Conservation (phyloP, 92 coral and sea anemone species). For the Plumapathes pennacea region DNA sequence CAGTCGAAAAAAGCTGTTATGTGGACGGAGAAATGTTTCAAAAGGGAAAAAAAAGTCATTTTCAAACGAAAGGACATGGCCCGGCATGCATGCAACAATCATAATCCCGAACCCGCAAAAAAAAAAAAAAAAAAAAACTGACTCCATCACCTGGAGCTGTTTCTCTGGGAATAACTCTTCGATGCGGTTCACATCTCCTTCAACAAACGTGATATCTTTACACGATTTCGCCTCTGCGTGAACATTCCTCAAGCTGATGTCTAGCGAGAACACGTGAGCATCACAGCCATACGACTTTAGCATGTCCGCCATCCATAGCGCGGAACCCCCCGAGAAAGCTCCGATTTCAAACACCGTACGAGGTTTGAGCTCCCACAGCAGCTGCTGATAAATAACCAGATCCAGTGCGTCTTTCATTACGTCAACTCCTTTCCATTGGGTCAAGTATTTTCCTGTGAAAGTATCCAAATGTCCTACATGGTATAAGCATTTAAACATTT, state of each 20-base stretch:
- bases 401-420: conserved; percentile 21
- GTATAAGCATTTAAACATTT: no score
- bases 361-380: conserved; percentile 36
- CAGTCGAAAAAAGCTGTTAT: no score
- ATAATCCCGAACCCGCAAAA: no score
- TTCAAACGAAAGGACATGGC: no score
- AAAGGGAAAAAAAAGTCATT: no score
- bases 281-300: conserved; percentile 17
- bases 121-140: no score
- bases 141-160: conserved; percentile 27
- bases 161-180: conserved; percentile 31
- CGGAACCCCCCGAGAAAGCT: conserved; percentile 48
- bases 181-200: conserved; percentile 19
- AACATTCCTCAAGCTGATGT: conserved; percentile 23
- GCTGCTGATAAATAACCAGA: conserved; percentile 13
- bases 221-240: conserved; percentile 25
- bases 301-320: conserved; percentile 59
- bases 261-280: conserved; percentile 31
- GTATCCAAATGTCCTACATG: no score
- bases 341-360: conserved; percentile 52
- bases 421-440: conserved; percentile 36
- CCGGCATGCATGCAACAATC: no score
- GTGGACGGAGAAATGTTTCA: no score
- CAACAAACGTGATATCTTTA: conserved; percentile 31
- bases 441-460: conserved; percentile 25